A percentile compares a stretch with the other conserved stretches of the same genome.
These are phyloP conservation scores for Paramisgurnus dabryanus DNA, from an alignment of 2,113 vertebrate genomes.

Conservation along the genomic window DNA sequence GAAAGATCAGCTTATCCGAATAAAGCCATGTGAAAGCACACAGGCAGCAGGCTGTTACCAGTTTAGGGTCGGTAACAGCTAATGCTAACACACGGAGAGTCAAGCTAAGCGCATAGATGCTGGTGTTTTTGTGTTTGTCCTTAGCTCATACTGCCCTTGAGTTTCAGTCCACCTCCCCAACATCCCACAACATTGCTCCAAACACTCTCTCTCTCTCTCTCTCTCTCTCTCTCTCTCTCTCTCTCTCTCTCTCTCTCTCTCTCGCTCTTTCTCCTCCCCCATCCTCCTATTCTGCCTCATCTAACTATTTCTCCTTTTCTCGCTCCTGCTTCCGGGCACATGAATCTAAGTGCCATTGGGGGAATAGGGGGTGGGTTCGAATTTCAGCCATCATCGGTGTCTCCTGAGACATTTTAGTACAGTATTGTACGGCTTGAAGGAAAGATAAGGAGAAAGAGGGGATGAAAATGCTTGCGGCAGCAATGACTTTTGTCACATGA, in stretches of 20 bases:
- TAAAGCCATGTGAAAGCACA: constrained; percentile 50
- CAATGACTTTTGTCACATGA: constrained; percentile 68
- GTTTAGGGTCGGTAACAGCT: constrained; percentile 35
- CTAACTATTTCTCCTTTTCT: constrained; percentile 64
- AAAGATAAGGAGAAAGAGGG: constrained; percentile 64
- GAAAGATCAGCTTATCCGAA: constrained; percentile 75
- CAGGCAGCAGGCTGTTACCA: constrained; percentile 44
- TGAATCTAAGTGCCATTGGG: constrained; percentile 68
- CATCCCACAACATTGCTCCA: constrained; percentile 49
- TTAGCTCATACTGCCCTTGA: constrained; percentile 81
- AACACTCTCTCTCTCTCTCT: constrained; percentile 58
- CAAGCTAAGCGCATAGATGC: constrained; percentile 35
- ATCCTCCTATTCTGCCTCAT: constrained; percentile 39
- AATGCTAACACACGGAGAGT: constrained; percentile 40
- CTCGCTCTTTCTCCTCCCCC: constrained; percentile 39
- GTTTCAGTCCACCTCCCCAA: constrained; percentile 56
- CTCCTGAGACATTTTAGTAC: constrained; percentile 71
- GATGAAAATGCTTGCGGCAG: constrained; percentile 70
- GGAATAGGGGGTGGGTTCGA: constrained; percentile 64
- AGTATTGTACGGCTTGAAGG: constrained; percentile 74
- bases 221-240: constrained; percentile 55
- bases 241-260: constrained; percentile 59
- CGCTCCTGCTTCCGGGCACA: constrained; percentile 76
- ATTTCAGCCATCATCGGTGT: constrained; percentile 71
- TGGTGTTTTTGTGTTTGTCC: constrained; percentile 73